phyloP scores from a whole-genome alignment of 2,888 invertebrate species.

The Odontocerum albicorne region DNA sequence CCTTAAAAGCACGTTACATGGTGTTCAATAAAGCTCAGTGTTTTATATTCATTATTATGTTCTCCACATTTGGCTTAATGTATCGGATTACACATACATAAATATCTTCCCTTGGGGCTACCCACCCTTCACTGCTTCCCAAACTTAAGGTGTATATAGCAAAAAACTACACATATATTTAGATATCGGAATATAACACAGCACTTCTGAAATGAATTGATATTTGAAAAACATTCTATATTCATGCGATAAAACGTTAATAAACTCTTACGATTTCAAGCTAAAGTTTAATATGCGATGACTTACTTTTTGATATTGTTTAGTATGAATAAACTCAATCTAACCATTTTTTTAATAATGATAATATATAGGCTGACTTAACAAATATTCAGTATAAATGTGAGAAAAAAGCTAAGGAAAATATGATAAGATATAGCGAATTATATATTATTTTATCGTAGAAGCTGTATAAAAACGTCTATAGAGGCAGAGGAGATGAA shows the following conservation, averaged over 20 bases:
- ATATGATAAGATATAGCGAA: no score
- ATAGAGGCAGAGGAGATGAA: no score
- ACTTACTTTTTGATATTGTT: neutral
- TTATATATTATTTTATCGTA: no score
- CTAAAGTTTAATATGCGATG: neutral
- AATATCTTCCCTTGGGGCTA: constrained; percentile 1
- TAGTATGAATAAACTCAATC: no score
- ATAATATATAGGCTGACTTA: no score
- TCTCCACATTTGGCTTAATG: constrained; percentile 5
- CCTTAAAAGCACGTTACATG: neutral
- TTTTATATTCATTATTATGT: constrained; percentile 3
- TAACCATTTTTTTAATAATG: no score
- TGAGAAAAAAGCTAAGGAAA: no score
- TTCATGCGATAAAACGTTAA: neutral
- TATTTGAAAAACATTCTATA: neutral
- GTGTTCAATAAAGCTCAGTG: constrained; percentile 3
- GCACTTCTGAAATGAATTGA: neutral
- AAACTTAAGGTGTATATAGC: neutral
- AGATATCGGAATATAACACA: neutral
- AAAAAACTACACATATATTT: neutral
- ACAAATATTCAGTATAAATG: no score
- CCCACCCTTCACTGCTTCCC: neutral
- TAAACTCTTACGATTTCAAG: neutral
- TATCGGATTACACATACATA: constrained; percentile 7
- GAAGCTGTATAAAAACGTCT: no score